Evolutionary conservation across 2,888 invertebrate species (phyloP).

Genomic region (Bimastos eiseni): DNA sequence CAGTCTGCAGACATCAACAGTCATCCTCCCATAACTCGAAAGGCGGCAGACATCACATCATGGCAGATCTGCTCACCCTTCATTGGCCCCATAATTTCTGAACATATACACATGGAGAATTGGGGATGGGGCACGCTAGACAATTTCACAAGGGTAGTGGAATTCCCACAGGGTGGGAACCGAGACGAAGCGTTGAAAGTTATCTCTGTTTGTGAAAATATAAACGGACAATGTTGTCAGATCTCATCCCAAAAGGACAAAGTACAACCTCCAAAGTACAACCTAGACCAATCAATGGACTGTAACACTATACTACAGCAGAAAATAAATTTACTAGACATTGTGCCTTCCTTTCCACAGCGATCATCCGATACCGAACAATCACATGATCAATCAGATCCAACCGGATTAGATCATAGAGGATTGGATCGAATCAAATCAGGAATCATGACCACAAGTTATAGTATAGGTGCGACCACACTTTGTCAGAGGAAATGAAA

Average conservation of each 20-base stretch:
- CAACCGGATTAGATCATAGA: neutral
- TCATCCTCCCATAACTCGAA: no score
- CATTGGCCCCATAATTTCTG: neutral
- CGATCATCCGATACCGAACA: neutral
- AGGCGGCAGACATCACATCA: neutral
- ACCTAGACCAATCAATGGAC: neutral
- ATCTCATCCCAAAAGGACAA: neutral
- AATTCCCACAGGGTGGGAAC: neutral
- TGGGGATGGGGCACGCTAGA: neutral
- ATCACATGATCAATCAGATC: neutral
- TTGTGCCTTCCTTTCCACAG: neutral
- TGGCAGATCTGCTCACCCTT: neutral
- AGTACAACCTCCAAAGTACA: neutral
- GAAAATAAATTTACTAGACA: neutral
- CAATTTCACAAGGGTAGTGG: neutral
- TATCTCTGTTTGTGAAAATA: neutral
- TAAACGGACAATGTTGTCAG: neutral
- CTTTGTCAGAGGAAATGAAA: neutral
- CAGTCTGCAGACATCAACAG: no score
- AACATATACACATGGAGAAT: neutral
- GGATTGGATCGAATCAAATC: neutral
- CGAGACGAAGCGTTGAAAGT: neutral
- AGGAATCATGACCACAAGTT: neutral
- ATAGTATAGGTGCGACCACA: neutral
- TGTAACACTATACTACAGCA: neutral